Evolutionary conservation across 2,113 vertebrate species (phyloP).

Genomic region (Anguilla japonica): DNA sequence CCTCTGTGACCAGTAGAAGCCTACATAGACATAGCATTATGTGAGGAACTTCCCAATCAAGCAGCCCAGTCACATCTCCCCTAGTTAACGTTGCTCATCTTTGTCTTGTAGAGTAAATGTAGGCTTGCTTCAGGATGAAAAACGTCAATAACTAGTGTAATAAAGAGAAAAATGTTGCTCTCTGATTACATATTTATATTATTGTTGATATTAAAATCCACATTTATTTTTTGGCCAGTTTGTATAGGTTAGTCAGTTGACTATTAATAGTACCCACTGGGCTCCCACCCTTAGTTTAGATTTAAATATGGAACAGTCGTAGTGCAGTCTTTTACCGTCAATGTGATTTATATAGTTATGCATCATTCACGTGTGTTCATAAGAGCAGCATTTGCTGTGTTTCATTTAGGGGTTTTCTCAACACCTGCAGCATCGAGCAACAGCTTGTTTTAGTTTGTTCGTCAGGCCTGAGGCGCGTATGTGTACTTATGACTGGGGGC

Average conservation of each 20-base stretch:
- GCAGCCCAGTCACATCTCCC: not conserved
- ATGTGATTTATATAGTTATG: not conserved
- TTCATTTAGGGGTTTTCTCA: not conserved
- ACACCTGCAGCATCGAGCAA: not conserved
- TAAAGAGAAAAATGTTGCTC: no score
- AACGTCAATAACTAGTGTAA: not conserved
- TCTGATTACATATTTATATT: no score
- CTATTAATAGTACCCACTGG: no score
- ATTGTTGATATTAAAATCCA: no score
- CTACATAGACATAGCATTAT: slow-evolving; percentile 28
- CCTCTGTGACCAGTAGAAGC: slow-evolving; percentile 41
- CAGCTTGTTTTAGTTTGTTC: slow-evolving; percentile 1
- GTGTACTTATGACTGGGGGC: not conserved
- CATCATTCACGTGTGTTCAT: not conserved
- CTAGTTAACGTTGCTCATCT: not conserved
- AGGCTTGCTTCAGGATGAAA: not conserved
- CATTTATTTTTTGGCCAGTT: no score
- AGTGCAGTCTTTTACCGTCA: not conserved
- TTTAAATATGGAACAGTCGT: not conserved
- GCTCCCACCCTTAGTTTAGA: no score
- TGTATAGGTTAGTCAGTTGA: no score
- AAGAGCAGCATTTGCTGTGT: not conserved
- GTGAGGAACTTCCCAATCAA: not conserved
- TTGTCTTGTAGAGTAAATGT: not conserved
- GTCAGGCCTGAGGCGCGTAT: not conserved